Evolutionary conservation across 2,797 vertebrate species (phyloP).

Genomic region (Artibeus jamaicensis): DNA sequence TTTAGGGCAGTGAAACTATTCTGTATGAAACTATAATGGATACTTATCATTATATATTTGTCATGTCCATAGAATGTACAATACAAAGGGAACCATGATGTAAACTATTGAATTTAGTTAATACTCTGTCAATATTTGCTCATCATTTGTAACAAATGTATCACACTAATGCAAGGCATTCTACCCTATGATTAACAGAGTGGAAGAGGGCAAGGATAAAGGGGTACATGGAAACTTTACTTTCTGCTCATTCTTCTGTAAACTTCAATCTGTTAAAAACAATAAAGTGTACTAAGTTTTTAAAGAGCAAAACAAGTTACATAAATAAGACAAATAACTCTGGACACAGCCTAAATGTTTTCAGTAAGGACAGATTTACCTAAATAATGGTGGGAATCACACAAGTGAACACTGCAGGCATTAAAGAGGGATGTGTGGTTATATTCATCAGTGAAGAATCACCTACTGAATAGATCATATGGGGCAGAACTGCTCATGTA

Average conservation of each 20-base stretch:
- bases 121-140: not conserved
- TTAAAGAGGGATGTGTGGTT: not conserved
- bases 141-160: not conserved
- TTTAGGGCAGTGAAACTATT: not conserved
- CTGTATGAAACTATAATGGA: not conserved
- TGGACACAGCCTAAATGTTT: not conserved
- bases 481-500: not conserved
- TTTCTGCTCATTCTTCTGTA: not conserved
- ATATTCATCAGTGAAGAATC: not conserved
- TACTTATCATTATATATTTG: not conserved
- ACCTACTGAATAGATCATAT: not conserved
- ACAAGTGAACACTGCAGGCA: not conserved
- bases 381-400: not conserved
- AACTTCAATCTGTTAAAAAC: not conserved
- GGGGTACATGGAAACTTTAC: not conserved
- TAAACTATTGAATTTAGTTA: not conserved
- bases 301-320: not conserved
- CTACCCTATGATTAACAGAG: not conserved
- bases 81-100: not conserved
- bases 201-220: not conserved
- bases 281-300: not conserved
- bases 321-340: not conserved
- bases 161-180: not conserved
- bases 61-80: not conserved
- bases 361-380: not conserved